phyloP scores from a whole-genome alignment of 2,888 invertebrate genomes.

The Metallyticus violacea region DNA sequence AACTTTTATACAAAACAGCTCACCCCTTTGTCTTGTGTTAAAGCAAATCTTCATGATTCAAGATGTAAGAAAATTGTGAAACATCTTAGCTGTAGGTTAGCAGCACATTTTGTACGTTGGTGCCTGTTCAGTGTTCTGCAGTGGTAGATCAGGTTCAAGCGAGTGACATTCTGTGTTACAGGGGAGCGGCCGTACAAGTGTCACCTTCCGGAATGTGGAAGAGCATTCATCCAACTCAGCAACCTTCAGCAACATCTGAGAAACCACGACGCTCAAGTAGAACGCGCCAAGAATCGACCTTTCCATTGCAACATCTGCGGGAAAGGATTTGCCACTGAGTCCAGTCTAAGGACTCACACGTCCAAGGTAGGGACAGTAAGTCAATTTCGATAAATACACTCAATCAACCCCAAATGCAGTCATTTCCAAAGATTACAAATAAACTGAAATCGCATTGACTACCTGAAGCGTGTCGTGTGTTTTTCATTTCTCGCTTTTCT shows the following conservation, averaged over 20 bases:
- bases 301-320: conserved; percentile 96
- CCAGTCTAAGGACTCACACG: conserved; percentile 91
- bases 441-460: no score
- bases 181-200: conserved; percentile 97
- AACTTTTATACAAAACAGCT: no score
- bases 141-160: neutral
- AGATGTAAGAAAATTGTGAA: no score
- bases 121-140: no score
- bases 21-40: no score
- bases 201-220: conserved; percentile 90
- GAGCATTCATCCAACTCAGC: conserved; percentile 94
- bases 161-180: conserved; percentile 48
- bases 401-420: neutral
- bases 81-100: no score
- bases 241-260: conserved; percentile 94
- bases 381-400: neutral
- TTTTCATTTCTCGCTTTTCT: no score
- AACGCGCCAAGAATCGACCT: conserved; percentile 90
- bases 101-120: no score
- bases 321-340: conserved; percentile 94
- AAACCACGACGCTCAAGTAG: conserved; percentile 94
- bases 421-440: no score
- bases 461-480: no score
- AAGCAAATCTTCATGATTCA: no score
- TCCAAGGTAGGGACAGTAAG: conserved; percentile 79